Percentiles rank a stretch among this genome's conserved stretches.
Evolutionary conservation across 2,888 invertebrate species (phyloP).

Genomic region (Idaea aversata): DNA sequence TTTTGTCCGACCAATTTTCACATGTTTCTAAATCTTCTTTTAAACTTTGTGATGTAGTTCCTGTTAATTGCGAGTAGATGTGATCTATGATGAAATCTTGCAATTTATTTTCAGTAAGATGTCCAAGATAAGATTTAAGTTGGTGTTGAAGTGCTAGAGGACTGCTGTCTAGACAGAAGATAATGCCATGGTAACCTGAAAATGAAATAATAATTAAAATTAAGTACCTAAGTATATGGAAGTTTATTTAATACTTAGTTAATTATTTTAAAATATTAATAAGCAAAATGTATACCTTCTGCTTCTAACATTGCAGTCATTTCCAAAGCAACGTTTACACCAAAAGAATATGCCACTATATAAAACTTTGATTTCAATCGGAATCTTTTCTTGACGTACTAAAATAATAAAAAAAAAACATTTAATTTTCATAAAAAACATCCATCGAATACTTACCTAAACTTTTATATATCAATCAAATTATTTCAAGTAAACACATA

Average conservation of each 20-base stretch:
- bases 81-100: slow-evolving; percentile 36
- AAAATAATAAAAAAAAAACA: slow-evolving; percentile 10
- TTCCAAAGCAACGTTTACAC: slow-evolving; percentile 42
- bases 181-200: slow-evolving; percentile 39
- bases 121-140: slow-evolving; percentile 36
- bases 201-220: slow-evolving; percentile 9
- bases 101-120: slow-evolving; percentile 31
- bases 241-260: not conserved
- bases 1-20: slow-evolving; percentile 32
- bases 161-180: slow-evolving; percentile 47
- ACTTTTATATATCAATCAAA: too few species aligned
- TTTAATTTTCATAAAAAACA: too few species aligned
- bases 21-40: slow-evolving; percentile 20
- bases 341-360: slow-evolving; percentile 39
- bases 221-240: slow-evolving; percentile 3
- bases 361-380: slow-evolving; percentile 33
- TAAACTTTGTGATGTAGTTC: slow-evolving; percentile 23
- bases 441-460: too few species aligned
- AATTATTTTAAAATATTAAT: not conserved
- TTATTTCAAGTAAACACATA: not conserved
- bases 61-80: slow-evolving; percentile 32
- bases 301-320: slow-evolving; percentile 40
- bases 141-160: slow-evolving; percentile 40
- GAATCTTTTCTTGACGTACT: slow-evolving; percentile 28
- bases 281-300: slow-evolving; percentile 38